Base-by-base conservation (phyloP, 1,140 invertebrate genomes). In the Hycleus phaleratus region DNA sequence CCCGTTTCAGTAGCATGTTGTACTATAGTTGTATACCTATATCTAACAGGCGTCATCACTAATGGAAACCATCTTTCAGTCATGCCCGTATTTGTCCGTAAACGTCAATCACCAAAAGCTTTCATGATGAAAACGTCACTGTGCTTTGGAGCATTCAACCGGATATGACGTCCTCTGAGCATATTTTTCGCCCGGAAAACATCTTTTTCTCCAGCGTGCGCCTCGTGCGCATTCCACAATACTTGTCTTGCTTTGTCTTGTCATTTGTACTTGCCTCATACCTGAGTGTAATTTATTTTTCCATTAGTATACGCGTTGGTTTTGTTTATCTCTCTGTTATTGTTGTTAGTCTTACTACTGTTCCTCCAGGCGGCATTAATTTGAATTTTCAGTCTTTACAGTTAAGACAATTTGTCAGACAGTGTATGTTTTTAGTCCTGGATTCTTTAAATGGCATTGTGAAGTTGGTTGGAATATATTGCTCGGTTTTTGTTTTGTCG, bases 361-460 rank as follows among this genome's bases (percentile, higher is more conserved):
- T 42, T 42, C 11, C 40, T 42, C 3, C 1, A 42, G 9, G 9
- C 40, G 44, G 52, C 52, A 55, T 46, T 55, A 55, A 55, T 55
- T 55, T 55, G 52, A 55, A 55, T 55, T 55, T 55, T 55, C 52
- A 38, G 52, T 55, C 52, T 55, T 55, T 55, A 55, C 44, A 55
- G 52, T 55, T 55, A 55, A 55, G 52, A 55, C 52, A 55, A 55
- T 55, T 55, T 55, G 52, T 55, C 52, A 55, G 52, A 38, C 52
- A 46, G 44, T 55, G 52, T 55, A 55, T 55, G 52, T 46, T 55
- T 32, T 55, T 55, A 55, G 45, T 46, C 46, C 12, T 26, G 44
- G 52, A 55, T 55, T 55, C 52, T 55, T 55, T 55, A 55, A 55
- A 55, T 55, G 52, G 52, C 45, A 55, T 55, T 55, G 52, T 55